phyloP scores from a whole-genome alignment of 1,140 invertebrate genomes.

The Ruditapes philippinarum region DNA sequence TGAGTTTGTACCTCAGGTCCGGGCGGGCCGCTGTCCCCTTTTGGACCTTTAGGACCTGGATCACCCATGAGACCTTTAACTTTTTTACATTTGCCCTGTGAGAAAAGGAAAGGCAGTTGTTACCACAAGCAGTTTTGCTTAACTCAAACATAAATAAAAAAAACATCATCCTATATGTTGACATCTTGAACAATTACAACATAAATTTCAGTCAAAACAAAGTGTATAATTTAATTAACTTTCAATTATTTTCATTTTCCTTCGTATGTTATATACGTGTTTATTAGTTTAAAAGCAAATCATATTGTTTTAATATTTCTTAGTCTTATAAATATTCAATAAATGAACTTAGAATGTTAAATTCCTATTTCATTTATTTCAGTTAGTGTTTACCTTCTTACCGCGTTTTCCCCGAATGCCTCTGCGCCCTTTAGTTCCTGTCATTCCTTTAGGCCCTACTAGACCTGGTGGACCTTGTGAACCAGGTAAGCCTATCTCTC shows the following conservation, averaged over 20 bases:
- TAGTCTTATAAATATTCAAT: too few relatives aligned
- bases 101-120: constrained; percentile 17
- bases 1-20: constrained; percentile 62
- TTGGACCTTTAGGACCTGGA: constrained; percentile 67
- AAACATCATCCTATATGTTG: too few relatives aligned
- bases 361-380: constrained; percentile 22
- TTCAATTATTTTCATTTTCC: too few relatives aligned
- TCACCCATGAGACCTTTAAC: constrained; percentile 59
- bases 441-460: constrained; percentile 28
- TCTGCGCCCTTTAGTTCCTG: constrained; percentile 32
- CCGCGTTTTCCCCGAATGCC: constrained; percentile 67
- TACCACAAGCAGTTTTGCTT: too few relatives aligned
- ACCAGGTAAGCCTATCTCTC: constrained; percentile 65
- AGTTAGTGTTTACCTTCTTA: constrained; percentile 68
- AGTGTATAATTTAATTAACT: too few relatives aligned
- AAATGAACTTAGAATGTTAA: too few relatives aligned
- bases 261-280: too few relatives aligned
- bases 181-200: too few relatives aligned
- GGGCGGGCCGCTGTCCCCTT: constrained; percentile 65
- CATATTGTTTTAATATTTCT: too few relatives aligned
- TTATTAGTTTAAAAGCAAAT: too few relatives aligned
- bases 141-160: too few relatives aligned
- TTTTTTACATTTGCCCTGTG: constrained; percentile 63
- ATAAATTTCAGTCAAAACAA: too few relatives aligned
- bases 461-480: constrained; percentile 47